Conservation (phyloP, 2,113 vertebrate species). For the Gracilinanus agilis region DNA sequence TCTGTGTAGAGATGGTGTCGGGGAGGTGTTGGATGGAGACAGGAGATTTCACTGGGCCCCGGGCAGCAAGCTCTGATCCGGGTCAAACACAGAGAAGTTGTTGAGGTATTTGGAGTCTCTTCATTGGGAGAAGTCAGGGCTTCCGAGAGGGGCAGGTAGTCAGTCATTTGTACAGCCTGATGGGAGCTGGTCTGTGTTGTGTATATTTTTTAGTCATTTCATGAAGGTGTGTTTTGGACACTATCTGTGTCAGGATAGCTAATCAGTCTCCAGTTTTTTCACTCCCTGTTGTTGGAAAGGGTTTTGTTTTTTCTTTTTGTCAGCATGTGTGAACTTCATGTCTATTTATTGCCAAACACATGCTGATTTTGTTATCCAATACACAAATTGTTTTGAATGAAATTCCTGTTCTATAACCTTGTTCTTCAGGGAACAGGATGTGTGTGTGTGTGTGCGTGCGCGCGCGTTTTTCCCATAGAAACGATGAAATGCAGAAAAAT, state of each 20-base stretch:
- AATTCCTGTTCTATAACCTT: conserved; percentile 63
- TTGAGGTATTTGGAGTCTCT: conserved; percentile 70
- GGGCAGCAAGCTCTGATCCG: conserved; percentile 59
- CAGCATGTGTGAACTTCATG: conserved; percentile 34
- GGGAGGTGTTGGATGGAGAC: conserved; percentile 62
- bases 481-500: conserved; percentile 51
- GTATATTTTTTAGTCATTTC: conserved; percentile 59
- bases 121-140: conserved; percentile 69
- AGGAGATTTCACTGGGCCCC: conserved; percentile 65
- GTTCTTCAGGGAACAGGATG: conserved; percentile 51
- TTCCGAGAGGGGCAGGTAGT: conserved; percentile 74
- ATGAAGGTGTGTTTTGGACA: conserved; percentile 63
- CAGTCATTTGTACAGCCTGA: conserved; percentile 48
- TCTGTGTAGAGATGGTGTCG: conserved; percentile 63
- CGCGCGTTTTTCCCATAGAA: conserved; percentile 55
- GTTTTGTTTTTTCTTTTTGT: conserved; percentile 66
- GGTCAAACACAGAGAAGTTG: conserved; percentile 59
- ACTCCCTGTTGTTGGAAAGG: conserved; percentile 58
- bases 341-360: conserved; percentile 72
- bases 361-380: conserved; percentile 68
- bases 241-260: conserved; percentile 59
- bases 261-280: conserved; percentile 57
- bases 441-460: neutral
- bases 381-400: conserved; percentile 56
- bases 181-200: conserved; percentile 66